A percentile compares a stretch with the other conserved stretches of the same genome.
Evolutionary conservation across 1,140 invertebrate species (phyloP).

Genomic region (Anoplophora glabripennis): DNA sequence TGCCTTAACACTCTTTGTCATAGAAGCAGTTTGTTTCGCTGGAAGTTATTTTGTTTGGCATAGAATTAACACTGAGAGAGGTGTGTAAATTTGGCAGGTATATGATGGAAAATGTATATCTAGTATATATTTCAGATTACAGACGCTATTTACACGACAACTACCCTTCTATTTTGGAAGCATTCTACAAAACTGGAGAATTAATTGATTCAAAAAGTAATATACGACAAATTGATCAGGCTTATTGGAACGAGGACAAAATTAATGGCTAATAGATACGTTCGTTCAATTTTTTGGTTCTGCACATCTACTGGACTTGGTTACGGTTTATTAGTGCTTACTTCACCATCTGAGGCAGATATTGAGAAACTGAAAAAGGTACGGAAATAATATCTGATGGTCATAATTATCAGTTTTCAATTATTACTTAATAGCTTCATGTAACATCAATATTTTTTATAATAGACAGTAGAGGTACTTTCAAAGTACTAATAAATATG

Average conservation of each 20-base stretch:
- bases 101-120: slow-evolving; percentile 2
- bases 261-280: slow-evolving; percentile 49
- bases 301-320: slow-evolving; percentile 54
- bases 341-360: slow-evolving; percentile 52
- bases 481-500: too few species aligned
- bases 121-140: slow-evolving; percentile 52
- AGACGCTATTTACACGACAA: slow-evolving; percentile 59
- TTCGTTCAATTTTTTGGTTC: slow-evolving; percentile 58
- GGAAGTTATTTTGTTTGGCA: slow-evolving; percentile 58
- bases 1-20: slow-evolving; percentile 52
- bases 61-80: slow-evolving; percentile 60
- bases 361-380: slow-evolving; percentile 24
- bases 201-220: slow-evolving; percentile 50
- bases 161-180: slow-evolving; percentile 58
- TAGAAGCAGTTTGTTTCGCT: slow-evolving; percentile 55
- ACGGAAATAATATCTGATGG: slow-evolving; percentile 6
- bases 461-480: too few species aligned
- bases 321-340: slow-evolving; percentile 54
- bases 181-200: slow-evolving; percentile 61
- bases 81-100: slow-evolving; percentile 41
- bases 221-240: slow-evolving; percentile 53
- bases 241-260: slow-evolving; percentile 54
- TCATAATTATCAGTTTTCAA: too few species aligned
- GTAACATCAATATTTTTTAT: too few species aligned
- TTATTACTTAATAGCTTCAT: too few species aligned